A percentile compares a stretch with the other conserved stretches of the same genome.
Conservation (phyloP, 2,113 vertebrate species). For the Misgurnus mizolepis region DNA sequence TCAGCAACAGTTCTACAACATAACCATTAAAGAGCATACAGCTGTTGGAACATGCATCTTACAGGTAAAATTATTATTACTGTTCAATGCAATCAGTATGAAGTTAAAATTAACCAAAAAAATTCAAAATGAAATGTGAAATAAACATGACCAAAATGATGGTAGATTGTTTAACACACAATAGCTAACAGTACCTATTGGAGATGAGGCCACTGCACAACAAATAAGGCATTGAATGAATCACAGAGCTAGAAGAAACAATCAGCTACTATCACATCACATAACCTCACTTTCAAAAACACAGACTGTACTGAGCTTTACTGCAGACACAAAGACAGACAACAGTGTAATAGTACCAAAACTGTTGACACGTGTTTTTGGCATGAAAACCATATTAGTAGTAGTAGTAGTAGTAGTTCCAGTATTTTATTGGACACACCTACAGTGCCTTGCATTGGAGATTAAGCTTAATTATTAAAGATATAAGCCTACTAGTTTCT, state of each 20-base stretch:
- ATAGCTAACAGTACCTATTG: neutral
- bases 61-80: constrained; percentile 76
- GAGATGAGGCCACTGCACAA: neutral
- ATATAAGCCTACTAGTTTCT: neutral
- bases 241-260: constrained; percentile 5
- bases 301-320: constrained; percentile 59
- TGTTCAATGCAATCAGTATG: no score
- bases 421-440: neutral
- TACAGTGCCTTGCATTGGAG: no score
- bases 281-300: constrained; percentile 4
- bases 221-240: constrained; percentile 10
- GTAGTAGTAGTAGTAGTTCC: neutral
- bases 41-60: constrained; percentile 78
- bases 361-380: constrained; percentile 49
- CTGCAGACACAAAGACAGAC: constrained; percentile 64
- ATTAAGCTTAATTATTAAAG: no score
- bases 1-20: constrained; percentile 80
- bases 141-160: neutral
- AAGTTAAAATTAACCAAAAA: neutral
- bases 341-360: constrained; percentile 65
- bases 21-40: constrained; percentile 79
- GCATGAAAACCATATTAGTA: neutral
- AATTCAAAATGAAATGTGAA: neutral
- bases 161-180: no score
- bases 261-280: neutral